These are phyloP conservation scores for Siphamia tubifer DNA, from an alignment of 2,113 vertebrate genomes.

Conservation along the genomic window DNA sequence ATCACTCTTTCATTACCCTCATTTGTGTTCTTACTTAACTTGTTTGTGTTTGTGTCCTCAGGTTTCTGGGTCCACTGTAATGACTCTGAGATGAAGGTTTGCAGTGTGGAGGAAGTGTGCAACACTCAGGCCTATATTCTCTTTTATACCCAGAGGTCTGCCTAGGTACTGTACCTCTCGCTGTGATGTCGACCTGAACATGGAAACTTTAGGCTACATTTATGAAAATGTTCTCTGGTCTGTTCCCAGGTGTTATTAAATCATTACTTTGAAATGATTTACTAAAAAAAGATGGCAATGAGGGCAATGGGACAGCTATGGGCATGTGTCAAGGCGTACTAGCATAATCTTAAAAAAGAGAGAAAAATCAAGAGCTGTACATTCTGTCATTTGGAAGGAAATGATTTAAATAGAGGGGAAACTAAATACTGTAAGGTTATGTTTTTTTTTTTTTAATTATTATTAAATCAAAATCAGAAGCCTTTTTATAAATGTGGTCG, in stretches of 20 bases:
- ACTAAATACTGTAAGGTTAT: not conserved
- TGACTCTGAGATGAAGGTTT: conserved; percentile 98
- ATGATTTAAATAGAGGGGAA: not conserved
- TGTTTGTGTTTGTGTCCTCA: conserved; percentile 55
- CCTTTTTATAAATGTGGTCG: conserved; percentile 60
- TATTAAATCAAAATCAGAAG: conserved; percentile 1
- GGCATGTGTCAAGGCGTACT: not conserved
- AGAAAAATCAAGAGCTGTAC: not conserved
- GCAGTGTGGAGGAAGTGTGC: conserved; percentile 98
- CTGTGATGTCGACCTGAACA: conserved; percentile 62
- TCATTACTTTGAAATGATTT: conserved; percentile 24
- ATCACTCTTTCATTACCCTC: not conserved
- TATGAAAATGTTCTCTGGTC: conserved; percentile 39
- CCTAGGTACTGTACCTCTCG: conserved; percentile 79
- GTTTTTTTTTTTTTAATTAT: conserved; percentile 1
- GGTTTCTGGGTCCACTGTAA: conserved; percentile 99
- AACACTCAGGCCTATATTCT: conserved; percentile 99
- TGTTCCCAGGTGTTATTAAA: conserved; percentile 37
- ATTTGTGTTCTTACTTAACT: not conserved
- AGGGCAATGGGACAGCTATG: conserved; percentile 5
- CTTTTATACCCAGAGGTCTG: conserved; percentile 98
- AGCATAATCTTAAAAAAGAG: conserved; percentile 5
- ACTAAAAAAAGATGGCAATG: conserved; percentile 18
- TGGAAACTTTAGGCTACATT: conserved; percentile 50
- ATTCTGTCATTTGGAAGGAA: not conserved